Conservation (phyloP, 2,888 invertebrate species). For the Tachina fera region DNA sequence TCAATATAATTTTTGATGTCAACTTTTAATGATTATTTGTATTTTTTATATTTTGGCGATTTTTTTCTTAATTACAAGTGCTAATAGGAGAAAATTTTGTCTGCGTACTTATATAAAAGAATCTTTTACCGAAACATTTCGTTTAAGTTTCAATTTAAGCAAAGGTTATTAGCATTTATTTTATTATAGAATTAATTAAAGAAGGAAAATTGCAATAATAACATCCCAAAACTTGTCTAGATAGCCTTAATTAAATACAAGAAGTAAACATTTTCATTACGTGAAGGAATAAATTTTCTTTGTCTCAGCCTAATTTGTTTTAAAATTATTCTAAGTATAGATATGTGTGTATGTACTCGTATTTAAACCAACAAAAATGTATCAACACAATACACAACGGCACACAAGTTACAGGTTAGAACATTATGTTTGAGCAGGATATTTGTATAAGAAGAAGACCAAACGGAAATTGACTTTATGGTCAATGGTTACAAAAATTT, state of each 20-base stretch:
- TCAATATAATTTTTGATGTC: too few species aligned
- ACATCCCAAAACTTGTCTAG: neutral
- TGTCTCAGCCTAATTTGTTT: neutral
- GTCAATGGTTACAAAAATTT: conserved; percentile 21
- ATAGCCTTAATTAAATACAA: neutral
- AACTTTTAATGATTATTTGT: too few species aligned
- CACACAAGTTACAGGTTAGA: neutral
- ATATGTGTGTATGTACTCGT: too few species aligned
- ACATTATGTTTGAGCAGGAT: conserved; percentile 6
- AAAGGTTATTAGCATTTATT: neutral
- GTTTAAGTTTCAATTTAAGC: too few species aligned
- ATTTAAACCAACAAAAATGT: conserved; percentile 5
- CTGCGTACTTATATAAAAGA: too few species aligned
- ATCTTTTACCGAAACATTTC: too few species aligned
- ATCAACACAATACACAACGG: neutral
- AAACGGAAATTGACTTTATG: conserved; percentile 47
- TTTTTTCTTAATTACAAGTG: too few species aligned
- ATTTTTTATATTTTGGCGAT: too few species aligned
- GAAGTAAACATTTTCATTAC: neutral
- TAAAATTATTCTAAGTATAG: too few species aligned
- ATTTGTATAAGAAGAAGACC: neutral
- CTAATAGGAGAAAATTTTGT: too few species aligned
- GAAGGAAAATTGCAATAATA: neutral
- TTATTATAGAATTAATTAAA: too few species aligned
- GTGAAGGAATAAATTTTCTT: neutral